Evolutionary conservation across 2,888 invertebrate genomes (phyloP), one percentile per base, ranked within the genome.

Genomic region (Xanthia togata): DNA sequence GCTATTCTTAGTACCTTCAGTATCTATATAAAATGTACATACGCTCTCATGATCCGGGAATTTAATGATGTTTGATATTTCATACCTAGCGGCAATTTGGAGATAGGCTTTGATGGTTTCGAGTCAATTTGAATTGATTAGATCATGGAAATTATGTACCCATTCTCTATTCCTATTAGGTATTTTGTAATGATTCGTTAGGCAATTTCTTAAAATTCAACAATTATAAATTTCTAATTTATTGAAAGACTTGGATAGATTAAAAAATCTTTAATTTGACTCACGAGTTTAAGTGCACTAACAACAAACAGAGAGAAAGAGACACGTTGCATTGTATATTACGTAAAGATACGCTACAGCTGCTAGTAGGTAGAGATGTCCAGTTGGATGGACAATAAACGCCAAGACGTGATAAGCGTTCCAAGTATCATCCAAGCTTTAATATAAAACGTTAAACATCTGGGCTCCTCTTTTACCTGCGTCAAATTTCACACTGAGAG

Each of bases 351-450:
- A 50, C 55, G 41, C 55, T 57, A 62, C 31, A 44, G 31, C 53
- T 44, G 41, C 41, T 9, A 41, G 41, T 41, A 41, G 35, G 55
- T 69, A 44, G 44, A 82, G 41, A 59, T 69, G 60, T 78, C 53
- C 79, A 70, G 44, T 38, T 31, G 70, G 60, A 83, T 83, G 72
- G 44, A 79, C 67, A 71, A 79, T 83, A 72, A 72, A 83, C 63
- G 67, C 35, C 44, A 4, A 68, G 62, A 72, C 80, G 80, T 83
- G 79, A 65, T 71, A 71, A 83, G 50, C 72, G 62, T 83, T 68
- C 4, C 67, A 83, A 83, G 80, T 83, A 79, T 53, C 60, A 63
- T 83, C n/a, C 35, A 63, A 67, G 67, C 67, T 71, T 70, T 57
- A 67, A 80, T 83, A 83, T 80, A 44, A 83, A 79, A 67, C 50